Evolutionary conservation across 2,113 vertebrate genomes (phyloP).

Genomic region (Labeo rohita): DNA sequence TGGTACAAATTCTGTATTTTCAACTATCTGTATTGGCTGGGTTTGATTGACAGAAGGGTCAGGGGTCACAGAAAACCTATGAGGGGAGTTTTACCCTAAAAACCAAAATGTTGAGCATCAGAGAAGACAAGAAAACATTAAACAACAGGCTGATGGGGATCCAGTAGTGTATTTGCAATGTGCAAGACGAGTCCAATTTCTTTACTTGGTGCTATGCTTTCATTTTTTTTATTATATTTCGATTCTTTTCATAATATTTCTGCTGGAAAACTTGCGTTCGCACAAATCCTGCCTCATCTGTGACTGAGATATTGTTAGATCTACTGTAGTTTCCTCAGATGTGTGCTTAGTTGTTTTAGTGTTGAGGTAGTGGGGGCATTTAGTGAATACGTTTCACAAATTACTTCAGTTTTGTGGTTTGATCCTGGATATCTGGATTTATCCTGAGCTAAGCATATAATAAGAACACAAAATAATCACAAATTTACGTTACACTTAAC

Average conservation of each 20-base stretch:
- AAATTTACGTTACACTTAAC: neutral
- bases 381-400: constrained; percentile 14
- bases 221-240: neutral
- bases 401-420: neutral
- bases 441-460: neutral
- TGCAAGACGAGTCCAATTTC: neutral
- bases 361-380: neutral
- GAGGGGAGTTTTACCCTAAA: neutral
- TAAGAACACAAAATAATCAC: neutral
- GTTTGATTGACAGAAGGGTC: neutral
- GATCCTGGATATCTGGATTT: neutral
- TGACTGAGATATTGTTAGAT: neutral
- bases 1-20: neutral
- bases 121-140: neutral
- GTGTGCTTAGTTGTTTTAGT: neutral
- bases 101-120: neutral
- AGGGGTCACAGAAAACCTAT: neutral
- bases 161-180: neutral
- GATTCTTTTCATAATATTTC: neutral
- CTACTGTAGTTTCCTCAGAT: neutral
- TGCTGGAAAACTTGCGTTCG: neutral
- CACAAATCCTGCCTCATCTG: neutral
- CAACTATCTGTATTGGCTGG: neutral
- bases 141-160: neutral
- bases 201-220: neutral